Percentiles rank a stretch among this genome's conserved stretches.
Evolutionary conservation across 2,797 vertebrate genomes (phyloP).

Genomic region (Characodon lateralis): DNA sequence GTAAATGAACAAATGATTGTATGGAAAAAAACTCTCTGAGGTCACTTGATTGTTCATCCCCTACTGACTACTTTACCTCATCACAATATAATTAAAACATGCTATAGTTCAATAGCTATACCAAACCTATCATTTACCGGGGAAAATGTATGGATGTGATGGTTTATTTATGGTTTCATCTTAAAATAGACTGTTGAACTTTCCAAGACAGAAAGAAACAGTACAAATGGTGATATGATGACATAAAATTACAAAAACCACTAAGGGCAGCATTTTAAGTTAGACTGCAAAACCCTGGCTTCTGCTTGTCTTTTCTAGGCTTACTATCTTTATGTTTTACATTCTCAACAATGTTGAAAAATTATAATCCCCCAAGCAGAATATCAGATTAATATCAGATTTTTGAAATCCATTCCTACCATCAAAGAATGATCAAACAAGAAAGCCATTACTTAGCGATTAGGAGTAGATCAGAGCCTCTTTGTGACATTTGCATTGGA

Average conservation of each 20-base stretch:
- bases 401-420: slow-evolving; percentile 69
- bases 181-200: not conserved
- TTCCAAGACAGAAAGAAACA: not conserved
- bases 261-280: slow-evolving; percentile 29
- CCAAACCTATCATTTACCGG: not conserved
- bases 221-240: slow-evolving; percentile 1
- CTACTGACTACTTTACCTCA: slow-evolving; percentile 28
- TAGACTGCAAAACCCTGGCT: not conserved
- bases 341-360: slow-evolving; percentile 53
- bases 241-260: slow-evolving; percentile 11
- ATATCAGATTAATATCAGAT: slow-evolving; percentile 43
- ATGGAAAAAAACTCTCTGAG: slow-evolving; percentile 26
- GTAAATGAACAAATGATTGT: slow-evolving; percentile 56
- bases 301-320: slow-evolving; percentile 14
- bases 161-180: slow-evolving; percentile 9
- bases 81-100: slow-evolving; percentile 35
- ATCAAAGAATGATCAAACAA: slow-evolving; percentile 71
- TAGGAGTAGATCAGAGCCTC: slow-evolving; percentile 74
- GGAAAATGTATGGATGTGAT: slow-evolving; percentile 9
- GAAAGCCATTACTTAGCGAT: slow-evolving; percentile 73
- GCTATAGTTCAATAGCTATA: slow-evolving; percentile 8
- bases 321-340: slow-evolving; percentile 9
- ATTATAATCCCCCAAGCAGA: slow-evolving; percentile 51
- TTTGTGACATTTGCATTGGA: slow-evolving; percentile 73
- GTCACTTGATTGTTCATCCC: slow-evolving; percentile 36